phyloP scores from a whole-genome alignment of 2,888 invertebrate genomes.

The Cephus runcator region DNA sequence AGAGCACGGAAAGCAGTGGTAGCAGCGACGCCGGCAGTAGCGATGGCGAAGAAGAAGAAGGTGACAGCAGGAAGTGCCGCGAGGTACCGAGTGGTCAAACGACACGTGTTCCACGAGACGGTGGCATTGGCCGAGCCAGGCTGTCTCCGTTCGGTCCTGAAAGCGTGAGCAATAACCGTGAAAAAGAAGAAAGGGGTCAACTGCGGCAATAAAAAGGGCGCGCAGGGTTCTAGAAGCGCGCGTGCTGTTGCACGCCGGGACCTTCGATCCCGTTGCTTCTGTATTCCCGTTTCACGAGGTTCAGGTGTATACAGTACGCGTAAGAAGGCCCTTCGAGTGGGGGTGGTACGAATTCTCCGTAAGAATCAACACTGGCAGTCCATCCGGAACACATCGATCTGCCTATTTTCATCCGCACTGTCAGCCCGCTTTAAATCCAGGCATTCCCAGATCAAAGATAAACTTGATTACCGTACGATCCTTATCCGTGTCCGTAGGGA shows the following conservation, averaged over 20 bases:
- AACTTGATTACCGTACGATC: too few species aligned
- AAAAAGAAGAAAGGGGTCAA: conserved; percentile 30
- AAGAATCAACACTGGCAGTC: too few species aligned
- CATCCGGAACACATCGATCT: too few species aligned
- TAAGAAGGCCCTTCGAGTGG: too few species aligned
- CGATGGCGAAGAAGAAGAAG: neutral
- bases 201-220: conserved; percentile 33
- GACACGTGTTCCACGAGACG: conserved; percentile 47
- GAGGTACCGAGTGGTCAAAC: conserved; percentile 41
- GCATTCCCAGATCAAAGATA: too few species aligned
- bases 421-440: too few species aligned
- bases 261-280: conserved; percentile 6
- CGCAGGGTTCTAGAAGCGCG: conserved; percentile 13
- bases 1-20: conserved; percentile 9
- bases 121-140: conserved; percentile 24
- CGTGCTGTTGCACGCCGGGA: neutral
- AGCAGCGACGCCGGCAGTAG: too few species aligned
- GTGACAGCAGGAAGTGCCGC: conserved; percentile 31
- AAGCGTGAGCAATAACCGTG: conserved; percentile 18
- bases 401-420: too few species aligned
- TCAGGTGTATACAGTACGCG: too few species aligned
- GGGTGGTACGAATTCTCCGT: too few species aligned
- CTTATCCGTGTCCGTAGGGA: too few species aligned
- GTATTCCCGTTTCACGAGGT: conserved; percentile 6
- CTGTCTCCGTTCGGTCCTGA: conserved; percentile 14